Evolutionary conservation across 2,113 vertebrate species (phyloP), one percentile per base, ranked within the genome.

Genomic region (Hemiprocne comata): DNA sequence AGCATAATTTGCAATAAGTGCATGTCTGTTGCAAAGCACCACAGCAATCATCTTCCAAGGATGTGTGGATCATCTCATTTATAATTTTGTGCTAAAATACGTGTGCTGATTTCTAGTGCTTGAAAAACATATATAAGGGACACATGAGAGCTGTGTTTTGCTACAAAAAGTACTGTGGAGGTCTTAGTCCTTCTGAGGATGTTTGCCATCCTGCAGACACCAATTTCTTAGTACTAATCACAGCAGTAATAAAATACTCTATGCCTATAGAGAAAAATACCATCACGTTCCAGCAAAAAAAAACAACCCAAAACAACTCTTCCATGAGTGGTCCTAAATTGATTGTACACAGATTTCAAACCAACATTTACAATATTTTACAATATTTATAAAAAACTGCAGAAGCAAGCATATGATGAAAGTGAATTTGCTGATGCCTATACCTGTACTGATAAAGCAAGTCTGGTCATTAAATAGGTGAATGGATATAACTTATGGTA

Each of bases 321-420:
- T 90, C 77, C 31, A n/a, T 76, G 29, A 78, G 51, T 2, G 6
- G 36, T 61, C 94, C 67, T 84, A 95, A 95, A 93, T 42, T 89
- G 77, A 93, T 91, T 95, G 66, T 58, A 93, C 70, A 94, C 55
- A 96, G 28, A 94, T 95, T 97, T 94, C 79, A 97, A 89, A 71
- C 8, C 3, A 40, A 61, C 3, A 77, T 71, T 84, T 58, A 71
- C 21, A 81, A 44, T 50, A 73, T 74, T 44, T 80, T 57, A 55
- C 33, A 77, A 13, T 86, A 69, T 73, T 93, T 86, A 38, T 29
- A 21, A 80, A 87, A 76, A 70, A 17, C 8, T 77, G 69, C n/a
- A 81, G 28, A 78, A 67, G 36, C 21, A 90, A 78, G 48, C 46
- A 58, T 29, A 66, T 15, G n/a, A 62, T 15, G 60, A 71, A 77